Base-by-base conservation (phyloP, 2,888 invertebrate species). In the Callosobruchus maculatus region DNA sequence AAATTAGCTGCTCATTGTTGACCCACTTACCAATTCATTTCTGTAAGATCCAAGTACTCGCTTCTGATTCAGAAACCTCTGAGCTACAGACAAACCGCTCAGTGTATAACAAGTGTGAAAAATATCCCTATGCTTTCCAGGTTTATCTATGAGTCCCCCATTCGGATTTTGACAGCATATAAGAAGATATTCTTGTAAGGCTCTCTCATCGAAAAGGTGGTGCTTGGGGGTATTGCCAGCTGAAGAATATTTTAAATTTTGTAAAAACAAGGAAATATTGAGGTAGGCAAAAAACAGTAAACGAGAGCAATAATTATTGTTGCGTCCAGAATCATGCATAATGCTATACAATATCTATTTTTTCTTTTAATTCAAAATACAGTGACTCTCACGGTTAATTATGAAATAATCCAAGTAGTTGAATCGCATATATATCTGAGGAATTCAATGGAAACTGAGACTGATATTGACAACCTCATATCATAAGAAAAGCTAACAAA, bases 41-140 rank as follows among this genome's bases (percentile, higher is more conserved):
- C 88, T 87, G 3, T 89, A 88, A 73, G 90, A 87, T 7, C 95
- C 95, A 30, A 95, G 88, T 70, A 94, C 86, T 75, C 88, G 87
- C 0, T 90, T 88, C 74, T 90, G 84, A 21, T 88, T 86, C 20
- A 81, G 76, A 71, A 84, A 84, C 79, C 96, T 94, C 85, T 99
- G 99, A 0, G 98, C 95, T 75, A 99, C 91, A 20, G 98, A 95
- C 70, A 99, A 89, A 2, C 99, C 99, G 87, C 97, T 97, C 70
- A 99, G 88, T 0, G 95, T 93, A 85, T 99, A 99, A 87, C 99
- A 99, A 0, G 98, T 98, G 87, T 99, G 99, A 87, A 99, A 99
- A 78, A 95, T 92, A 88, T 99, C 99, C 80, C 94, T 90, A 71
- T 91, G 91, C 84, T 97, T 98, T 82, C 95, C 95, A 73, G 99